phyloP scores from a whole-genome alignment of 2,797 vertebrate genomes.

The Threskiornis aethiopicus region DNA sequence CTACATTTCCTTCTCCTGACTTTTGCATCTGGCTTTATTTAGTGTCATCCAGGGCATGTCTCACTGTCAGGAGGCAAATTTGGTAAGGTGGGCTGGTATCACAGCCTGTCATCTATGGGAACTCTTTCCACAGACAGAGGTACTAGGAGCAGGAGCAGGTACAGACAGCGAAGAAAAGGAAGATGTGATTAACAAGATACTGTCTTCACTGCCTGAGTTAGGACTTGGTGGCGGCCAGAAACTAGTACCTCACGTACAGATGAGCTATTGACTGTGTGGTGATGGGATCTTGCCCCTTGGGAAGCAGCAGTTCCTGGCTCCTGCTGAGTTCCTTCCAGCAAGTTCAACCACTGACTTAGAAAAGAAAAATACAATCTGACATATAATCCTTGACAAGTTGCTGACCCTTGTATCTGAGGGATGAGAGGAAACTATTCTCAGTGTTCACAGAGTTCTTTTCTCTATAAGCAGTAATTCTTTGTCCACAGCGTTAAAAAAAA shows the following conservation, averaged over 20 bases:
- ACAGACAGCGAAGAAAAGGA: background rate
- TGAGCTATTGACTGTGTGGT: background rate
- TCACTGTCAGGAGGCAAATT: background rate
- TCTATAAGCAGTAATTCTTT: background rate
- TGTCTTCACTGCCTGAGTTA: background rate
- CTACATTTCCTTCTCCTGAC: background rate
- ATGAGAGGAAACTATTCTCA: background rate
- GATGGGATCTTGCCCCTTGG: background rate
- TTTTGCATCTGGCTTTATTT: background rate
- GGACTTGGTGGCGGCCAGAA: background rate
- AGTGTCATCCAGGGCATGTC: background rate
- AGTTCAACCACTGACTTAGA: constrained; percentile 26
- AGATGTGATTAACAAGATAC: background rate
- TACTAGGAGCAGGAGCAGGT: background rate
- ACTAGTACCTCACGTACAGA: background rate
- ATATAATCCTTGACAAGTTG: constrained; percentile 33
- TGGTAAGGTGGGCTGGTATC: background rate
- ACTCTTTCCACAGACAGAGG: background rate
- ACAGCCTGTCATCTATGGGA: background rate
- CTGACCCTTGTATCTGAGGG: constrained; percentile 17
- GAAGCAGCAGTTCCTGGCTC: constrained; percentile 31
- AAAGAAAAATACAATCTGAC: constrained; percentile 34
- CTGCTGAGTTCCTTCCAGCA: constrained; percentile 40
- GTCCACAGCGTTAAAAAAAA: background rate
- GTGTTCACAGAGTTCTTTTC: background rate